phyloP scores from a whole-genome alignment of 2,113 vertebrate species.

The Eira barbara region DNA sequence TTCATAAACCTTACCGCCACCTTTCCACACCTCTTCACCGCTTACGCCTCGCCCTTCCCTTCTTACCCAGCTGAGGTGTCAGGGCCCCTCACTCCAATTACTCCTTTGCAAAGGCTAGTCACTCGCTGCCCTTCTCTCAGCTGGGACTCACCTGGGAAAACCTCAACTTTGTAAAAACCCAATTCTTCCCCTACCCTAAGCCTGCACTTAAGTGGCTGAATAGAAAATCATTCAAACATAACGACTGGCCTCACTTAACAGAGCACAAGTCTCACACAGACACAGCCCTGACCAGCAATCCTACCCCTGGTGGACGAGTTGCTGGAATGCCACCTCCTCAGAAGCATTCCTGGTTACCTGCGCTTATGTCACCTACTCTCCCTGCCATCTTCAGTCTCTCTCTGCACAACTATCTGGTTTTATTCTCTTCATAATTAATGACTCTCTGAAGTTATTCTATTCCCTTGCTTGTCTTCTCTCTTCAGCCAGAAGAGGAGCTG shows the following conservation, averaged over 20 bases:
- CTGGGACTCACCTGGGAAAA: neutral
- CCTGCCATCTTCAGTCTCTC: neutral
- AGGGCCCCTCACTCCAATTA: neutral
- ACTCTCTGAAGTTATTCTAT: neutral
- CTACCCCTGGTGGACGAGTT: neutral
- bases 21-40: neutral
- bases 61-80: neutral
- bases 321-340: neutral
- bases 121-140: neutral
- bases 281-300: too few relatives aligned
- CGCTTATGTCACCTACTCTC: neutral
- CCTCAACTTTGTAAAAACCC: neutral
- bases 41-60: too few relatives aligned
- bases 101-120: neutral
- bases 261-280: neutral
- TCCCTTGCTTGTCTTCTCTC: neutral
- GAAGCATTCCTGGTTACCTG: neutral
- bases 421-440: conserved; percentile 1
- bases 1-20: neutral
- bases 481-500: neutral
- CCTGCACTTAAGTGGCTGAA: neutral
- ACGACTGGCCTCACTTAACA: neutral
- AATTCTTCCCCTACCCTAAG: neutral
- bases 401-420: neutral
- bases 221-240: neutral